phyloP scores from a whole-genome alignment of 2,797 vertebrate genomes.

The Euphonia xanthogaster region DNA sequence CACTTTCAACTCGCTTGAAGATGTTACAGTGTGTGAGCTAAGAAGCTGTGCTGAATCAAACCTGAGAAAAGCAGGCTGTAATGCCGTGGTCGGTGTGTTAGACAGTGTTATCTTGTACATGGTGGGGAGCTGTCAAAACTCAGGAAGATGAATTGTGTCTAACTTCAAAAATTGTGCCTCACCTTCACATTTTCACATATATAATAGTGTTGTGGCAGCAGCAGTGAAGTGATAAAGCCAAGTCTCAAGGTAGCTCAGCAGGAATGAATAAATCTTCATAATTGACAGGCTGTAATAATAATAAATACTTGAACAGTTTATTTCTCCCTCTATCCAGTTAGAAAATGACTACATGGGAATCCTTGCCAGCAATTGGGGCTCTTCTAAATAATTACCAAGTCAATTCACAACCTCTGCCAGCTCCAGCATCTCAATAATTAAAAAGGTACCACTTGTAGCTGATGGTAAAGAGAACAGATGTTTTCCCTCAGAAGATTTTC shows the following conservation, averaged over 20 bases:
- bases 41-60: background rate
- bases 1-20: background rate
- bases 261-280: constrained; percentile 48
- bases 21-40: background rate
- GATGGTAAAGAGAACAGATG: background rate
- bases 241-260: background rate
- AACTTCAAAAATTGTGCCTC: background rate
- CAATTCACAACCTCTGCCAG: constrained; percentile 52
- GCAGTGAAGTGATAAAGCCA: constrained; percentile 28
- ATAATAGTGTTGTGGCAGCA: background rate
- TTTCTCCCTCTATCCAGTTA: constrained; percentile 44
- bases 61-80: background rate
- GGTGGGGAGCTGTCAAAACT: background rate
- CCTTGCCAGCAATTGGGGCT: constrained; percentile 20
- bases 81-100: background rate
- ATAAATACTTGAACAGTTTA: constrained; percentile 52
- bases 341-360: constrained; percentile 26
- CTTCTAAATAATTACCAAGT: constrained; percentile 60
- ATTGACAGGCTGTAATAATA: constrained; percentile 40
- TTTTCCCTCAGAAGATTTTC: background rate
- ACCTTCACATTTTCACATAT: background rate
- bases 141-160: background rate
- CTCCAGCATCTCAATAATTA: constrained; percentile 64
- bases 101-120: background rate
- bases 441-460: constrained; percentile 42